Evolutionary conservation across 2,888 invertebrate species (phyloP).

Genomic region (Theretra japonica): DNA sequence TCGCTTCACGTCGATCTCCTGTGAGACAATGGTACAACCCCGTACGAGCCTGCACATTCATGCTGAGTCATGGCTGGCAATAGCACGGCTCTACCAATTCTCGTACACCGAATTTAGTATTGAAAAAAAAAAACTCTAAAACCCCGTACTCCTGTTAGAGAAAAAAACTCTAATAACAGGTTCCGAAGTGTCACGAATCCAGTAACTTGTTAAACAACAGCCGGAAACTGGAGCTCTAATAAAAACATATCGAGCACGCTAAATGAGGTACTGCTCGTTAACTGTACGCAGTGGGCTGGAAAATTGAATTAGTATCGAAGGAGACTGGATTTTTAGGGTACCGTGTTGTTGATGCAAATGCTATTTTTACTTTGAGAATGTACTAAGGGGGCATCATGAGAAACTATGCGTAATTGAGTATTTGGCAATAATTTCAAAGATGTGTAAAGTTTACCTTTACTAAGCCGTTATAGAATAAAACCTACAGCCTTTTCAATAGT

Average conservation of each 20-base stretch:
- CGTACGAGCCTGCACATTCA: too few species aligned
- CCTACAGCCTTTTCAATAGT: too few species aligned
- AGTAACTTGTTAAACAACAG: constrained; percentile 37
- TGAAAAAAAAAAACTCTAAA: background rate
- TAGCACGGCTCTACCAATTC: too few species aligned
- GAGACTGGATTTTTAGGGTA: constrained; percentile 51
- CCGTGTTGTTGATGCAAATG: constrained; percentile 33
- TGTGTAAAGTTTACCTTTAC: too few species aligned
- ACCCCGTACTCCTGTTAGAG: background rate
- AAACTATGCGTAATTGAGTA: too few species aligned
- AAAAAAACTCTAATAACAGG: background rate
- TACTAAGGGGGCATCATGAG: too few species aligned
- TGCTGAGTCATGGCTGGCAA: too few species aligned
- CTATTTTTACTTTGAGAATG: background rate
- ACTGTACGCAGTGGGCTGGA: constrained; percentile 59
- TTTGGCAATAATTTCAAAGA: too few species aligned
- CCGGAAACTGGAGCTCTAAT: constrained; percentile 48
- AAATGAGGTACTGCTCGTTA: constrained; percentile 65
- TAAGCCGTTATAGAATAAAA: too few species aligned
- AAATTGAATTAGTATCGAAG: constrained; percentile 68
- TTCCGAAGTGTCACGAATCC: constrained; percentile 3
- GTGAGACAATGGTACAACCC: too few species aligned
- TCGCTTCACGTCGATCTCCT: too few species aligned
- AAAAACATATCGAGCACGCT: constrained; percentile 59
- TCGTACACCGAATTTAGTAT: background rate